Evolutionary conservation across 2,888 invertebrate species (phyloP).

Genomic region (Nephrocerus scutellatus): DNA sequence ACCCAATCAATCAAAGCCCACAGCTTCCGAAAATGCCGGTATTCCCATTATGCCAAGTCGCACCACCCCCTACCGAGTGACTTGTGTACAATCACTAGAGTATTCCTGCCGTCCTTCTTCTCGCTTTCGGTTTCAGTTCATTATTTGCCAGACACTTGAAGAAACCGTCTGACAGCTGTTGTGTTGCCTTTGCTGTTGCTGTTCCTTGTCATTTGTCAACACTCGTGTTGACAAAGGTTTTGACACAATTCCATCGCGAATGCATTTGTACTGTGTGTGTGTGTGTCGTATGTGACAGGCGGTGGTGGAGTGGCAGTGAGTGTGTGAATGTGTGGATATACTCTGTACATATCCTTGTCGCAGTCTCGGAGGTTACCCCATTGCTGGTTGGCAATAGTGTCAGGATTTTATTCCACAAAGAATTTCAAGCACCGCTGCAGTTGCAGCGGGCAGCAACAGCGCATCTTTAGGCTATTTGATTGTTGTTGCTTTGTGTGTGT

Average conservation of each 20-base stretch:
- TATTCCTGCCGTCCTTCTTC: no score
- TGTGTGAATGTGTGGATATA: slow-evolving; percentile 14
- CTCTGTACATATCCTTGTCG: slow-evolving; percentile 25
- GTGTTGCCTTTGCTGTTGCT: no score
- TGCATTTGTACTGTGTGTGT: slow-evolving; percentile 14
- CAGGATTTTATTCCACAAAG: slow-evolving; percentile 47
- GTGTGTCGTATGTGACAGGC: slow-evolving; percentile 10
- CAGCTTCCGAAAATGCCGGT: no score
- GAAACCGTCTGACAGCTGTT: slow-evolving; percentile 24
- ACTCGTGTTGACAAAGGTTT: slow-evolving; percentile 38
- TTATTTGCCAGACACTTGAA: slow-evolving; percentile 23
- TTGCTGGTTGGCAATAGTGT: slow-evolving; percentile 45
- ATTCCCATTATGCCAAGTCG: no score
- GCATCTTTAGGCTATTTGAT: slow-evolving; percentile 18
- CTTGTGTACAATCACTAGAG: no score
- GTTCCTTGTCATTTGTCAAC: no score
- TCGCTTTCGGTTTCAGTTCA: no score
- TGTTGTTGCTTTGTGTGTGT: no score
- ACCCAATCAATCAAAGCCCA: no score
- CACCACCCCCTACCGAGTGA: no score
- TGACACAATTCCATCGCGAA: slow-evolving; percentile 40
- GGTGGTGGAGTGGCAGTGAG: slow-evolving; percentile 5
- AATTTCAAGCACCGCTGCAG: slow-evolving; percentile 39
- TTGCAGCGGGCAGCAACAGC: slow-evolving; percentile 5
- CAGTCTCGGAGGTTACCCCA: slow-evolving; percentile 31